Evolutionary conservation across 2,113 vertebrate genomes (phyloP).

Genomic region (Patagioenas fasciata): DNA sequence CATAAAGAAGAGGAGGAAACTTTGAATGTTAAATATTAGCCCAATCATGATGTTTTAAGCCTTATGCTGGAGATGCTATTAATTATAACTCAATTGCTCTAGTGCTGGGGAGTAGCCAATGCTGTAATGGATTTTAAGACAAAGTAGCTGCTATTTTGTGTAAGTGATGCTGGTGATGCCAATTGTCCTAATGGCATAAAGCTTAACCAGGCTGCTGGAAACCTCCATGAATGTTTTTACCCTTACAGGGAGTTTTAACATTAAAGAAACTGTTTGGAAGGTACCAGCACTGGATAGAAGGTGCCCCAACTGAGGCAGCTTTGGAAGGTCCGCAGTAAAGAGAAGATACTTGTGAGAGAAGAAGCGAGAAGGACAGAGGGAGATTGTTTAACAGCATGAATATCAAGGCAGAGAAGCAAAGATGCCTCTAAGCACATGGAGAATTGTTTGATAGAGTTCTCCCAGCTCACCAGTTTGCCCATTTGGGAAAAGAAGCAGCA

Average conservation of each 20-base stretch:
- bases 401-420: background rate
- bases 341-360: background rate
- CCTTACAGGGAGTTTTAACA: background rate
- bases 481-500: background rate
- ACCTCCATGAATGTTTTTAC: background rate
- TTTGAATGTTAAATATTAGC: background rate
- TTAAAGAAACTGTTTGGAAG: background rate
- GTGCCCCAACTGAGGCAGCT: background rate
- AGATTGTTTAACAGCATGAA: background rate
- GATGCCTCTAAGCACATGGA: rapidly evolving
- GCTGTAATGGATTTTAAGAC: background rate
- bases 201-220: background rate
- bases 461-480: background rate
- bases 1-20: background rate
- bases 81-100: background rate
- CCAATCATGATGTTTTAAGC: background rate
- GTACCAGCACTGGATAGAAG: background rate
- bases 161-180: background rate
- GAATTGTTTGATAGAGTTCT: background rate
- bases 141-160: background rate
- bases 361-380: background rate
- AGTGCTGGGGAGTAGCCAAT: background rate
- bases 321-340: background rate
- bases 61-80: background rate
- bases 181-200: background rate